phyloP scores from a whole-genome alignment of 2,113 vertebrate genomes.

The Trematocara unimaculatum region DNA sequence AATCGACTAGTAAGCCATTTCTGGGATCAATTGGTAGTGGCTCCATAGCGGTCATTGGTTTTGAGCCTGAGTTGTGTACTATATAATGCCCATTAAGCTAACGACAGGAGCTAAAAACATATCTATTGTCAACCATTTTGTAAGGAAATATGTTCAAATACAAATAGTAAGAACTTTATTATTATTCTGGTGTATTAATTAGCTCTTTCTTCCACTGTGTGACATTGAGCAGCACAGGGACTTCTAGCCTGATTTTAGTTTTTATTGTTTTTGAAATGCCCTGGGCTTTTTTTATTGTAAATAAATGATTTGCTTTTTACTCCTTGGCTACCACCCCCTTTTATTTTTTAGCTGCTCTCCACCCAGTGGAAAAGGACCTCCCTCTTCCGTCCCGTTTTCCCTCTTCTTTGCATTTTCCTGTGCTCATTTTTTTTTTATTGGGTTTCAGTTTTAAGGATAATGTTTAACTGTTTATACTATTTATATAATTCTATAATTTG shows the following conservation, averaged over 20 bases:
- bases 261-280: fast-evolving
- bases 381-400: background rate
- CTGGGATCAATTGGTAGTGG: background rate
- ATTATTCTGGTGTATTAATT: background rate
- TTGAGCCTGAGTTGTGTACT: background rate
- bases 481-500: background rate
- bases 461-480: background rate
- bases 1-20: background rate
- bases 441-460: background rate
- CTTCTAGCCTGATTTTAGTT: background rate
- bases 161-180: background rate
- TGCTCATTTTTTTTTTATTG: fast-evolving
- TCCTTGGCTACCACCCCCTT: background rate
- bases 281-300: background rate
- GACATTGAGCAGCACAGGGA: background rate
- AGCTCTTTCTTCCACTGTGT: background rate
- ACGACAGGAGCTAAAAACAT: background rate
- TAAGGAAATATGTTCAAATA: background rate
- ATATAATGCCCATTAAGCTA: background rate
- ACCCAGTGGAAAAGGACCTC: background rate
- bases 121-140: background rate
- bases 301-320: background rate
- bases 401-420: background rate
- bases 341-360: background rate
- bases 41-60: background rate